A percentile compares a stretch with the other conserved stretches of the same genome.
Evolutionary conservation across 1,140 invertebrate genomes (phyloP).

Genomic region (Limonius californicus): DNA sequence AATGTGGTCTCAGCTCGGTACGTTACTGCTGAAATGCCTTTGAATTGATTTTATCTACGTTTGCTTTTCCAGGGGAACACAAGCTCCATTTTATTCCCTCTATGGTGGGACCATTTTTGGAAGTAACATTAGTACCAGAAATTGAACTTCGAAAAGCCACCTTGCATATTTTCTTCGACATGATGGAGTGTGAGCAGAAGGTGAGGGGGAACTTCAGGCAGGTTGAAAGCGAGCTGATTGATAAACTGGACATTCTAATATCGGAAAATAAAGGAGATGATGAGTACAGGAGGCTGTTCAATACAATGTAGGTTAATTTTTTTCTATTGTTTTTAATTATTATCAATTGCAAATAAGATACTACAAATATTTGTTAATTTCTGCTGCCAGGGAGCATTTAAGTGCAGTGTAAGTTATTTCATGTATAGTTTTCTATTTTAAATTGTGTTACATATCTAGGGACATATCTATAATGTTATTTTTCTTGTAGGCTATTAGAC

Average conservation of each 20-base stretch:
- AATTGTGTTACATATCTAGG: no score
- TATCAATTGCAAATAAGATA: no score
- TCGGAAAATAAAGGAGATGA: constrained; percentile 92
- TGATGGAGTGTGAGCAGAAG: constrained; percentile 92
- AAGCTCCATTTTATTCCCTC: constrained; percentile 89
- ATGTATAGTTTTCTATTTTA: no score
- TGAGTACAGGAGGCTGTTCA: constrained; percentile 86
- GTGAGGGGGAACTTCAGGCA: constrained; percentile 79
- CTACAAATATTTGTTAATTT: constrained; percentile 4
- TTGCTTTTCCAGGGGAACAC: constrained; percentile 55
- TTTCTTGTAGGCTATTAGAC: constrained; percentile 70
- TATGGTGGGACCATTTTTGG: constrained; percentile 90
- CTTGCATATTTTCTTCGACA: constrained; percentile 92
- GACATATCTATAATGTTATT: no score
- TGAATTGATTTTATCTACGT: no score
- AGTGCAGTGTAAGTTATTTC: constrained; percentile 80
- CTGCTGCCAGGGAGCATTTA: constrained; percentile 68
- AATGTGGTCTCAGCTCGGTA: constrained; percentile 89
- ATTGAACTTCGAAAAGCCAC: constrained; percentile 84
- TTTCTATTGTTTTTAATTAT: background rate
- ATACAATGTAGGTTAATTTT: constrained; percentile 80
- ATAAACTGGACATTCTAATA: constrained; percentile 88
- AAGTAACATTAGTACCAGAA: constrained; percentile 88
- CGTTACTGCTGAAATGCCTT: constrained; percentile 25
- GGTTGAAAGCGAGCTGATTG: constrained; percentile 89